phyloP scores from a whole-genome alignment of 2,797 vertebrate species.

The Coreius guichenoti region DNA sequence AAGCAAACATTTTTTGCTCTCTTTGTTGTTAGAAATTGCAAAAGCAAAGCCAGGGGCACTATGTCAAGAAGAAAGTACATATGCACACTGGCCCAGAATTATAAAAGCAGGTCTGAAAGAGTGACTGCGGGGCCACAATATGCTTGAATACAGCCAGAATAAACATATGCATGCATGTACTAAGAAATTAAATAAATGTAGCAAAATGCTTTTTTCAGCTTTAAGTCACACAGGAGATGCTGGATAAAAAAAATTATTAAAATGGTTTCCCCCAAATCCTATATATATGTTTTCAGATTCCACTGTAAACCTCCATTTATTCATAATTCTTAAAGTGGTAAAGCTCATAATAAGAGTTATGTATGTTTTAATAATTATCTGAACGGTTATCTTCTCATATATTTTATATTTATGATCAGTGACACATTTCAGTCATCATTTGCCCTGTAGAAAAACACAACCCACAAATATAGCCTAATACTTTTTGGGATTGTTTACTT shows the following conservation, averaged over 20 bases:
- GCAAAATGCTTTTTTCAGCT: no score
- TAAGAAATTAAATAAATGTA: not conserved
- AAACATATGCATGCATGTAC: slow-evolving; percentile 21
- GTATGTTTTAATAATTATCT: not conserved
- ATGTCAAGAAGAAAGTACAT: slow-evolving; percentile 35
- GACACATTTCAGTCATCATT: not conserved
- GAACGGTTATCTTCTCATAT: not conserved
- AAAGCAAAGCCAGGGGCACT: slow-evolving; percentile 15
- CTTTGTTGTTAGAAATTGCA: slow-evolving; percentile 35
- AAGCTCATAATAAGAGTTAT: not conserved
- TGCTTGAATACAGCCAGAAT: slow-evolving; percentile 1
- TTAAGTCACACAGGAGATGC: not conserved
- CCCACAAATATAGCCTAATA: not conserved
- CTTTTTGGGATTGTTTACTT: not conserved
- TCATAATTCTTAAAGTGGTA: not conserved
- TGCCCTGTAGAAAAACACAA: not conserved
- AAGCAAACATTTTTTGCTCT: slow-evolving; percentile 29
- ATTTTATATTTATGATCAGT: not conserved
- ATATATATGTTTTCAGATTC: not conserved
- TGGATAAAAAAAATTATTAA: not conserved
- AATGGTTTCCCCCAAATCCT: not conserved
- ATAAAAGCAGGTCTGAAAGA: slow-evolving; percentile 17
- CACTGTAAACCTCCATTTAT: not conserved
- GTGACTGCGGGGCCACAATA: slow-evolving; percentile 16
- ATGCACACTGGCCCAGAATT: slow-evolving; percentile 3